These are phyloP conservation scores for Perodicticus potto DNA, from an alignment of 2,797 vertebrate species.

Conservation along the genomic window DNA sequence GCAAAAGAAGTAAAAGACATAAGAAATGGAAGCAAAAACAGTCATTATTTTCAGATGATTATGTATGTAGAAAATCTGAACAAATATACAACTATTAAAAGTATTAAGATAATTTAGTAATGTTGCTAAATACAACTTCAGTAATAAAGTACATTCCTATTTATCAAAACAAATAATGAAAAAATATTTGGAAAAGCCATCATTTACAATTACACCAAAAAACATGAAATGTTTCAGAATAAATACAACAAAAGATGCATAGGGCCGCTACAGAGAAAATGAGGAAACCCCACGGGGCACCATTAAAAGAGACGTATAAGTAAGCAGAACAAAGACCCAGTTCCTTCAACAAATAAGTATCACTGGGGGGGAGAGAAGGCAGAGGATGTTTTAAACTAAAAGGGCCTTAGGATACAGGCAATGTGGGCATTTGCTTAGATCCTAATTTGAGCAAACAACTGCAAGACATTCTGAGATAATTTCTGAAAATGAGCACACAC, in stretches of 20 bases:
- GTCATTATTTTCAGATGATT: neutral
- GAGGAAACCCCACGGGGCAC: fast-evolving
- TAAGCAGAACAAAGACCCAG: neutral
- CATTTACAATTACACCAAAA: neutral
- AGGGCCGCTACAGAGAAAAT: fast-evolving
- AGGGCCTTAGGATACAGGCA: neutral
- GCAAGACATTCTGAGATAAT: neutral
- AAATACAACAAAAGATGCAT: neutral
- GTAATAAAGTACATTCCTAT: neutral
- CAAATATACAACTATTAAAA: too few relatives aligned
- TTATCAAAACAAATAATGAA: neutral
- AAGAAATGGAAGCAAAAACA: fast-evolving
- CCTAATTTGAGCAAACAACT: neutral
- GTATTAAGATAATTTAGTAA: neutral
- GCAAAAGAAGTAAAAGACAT: neutral
- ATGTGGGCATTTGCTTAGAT: fast-evolving
- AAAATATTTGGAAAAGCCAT: neutral
- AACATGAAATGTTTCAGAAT: fast-evolving
- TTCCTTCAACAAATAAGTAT: neutral
- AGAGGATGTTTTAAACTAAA: neutral
- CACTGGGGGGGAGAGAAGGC: fast-evolving
- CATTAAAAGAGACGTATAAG: too few relatives aligned
- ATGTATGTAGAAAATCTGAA: neutral
- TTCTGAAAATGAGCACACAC: neutral
- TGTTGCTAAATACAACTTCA: neutral